phyloP scores from a whole-genome alignment of 1,140 invertebrate species.

The Heliconius hewitsoni region DNA sequence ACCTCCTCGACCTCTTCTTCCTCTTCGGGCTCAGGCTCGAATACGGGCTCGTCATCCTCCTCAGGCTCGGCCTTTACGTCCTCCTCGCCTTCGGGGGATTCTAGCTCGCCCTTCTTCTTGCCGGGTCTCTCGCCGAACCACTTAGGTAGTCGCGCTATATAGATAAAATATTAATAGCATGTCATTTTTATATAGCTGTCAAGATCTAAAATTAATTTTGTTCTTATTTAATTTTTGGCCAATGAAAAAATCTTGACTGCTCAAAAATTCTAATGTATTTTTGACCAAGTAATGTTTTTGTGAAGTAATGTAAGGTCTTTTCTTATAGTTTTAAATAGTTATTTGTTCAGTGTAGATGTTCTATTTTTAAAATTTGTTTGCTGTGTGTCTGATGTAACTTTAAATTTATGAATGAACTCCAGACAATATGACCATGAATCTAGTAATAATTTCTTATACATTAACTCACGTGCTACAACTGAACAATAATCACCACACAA shows the following conservation, averaged over 20 bases:
- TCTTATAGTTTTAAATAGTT: too few species aligned
- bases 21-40: conserved; percentile 86
- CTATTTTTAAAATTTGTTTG: neutral
- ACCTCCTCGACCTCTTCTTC: conserved; percentile 84
- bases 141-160: conserved; percentile 92
- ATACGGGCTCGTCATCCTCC: conserved; percentile 86
- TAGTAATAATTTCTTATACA: neutral
- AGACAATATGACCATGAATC: neutral
- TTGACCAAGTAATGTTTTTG: neutral
- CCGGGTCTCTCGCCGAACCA: conserved; percentile 96
- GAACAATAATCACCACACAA: conserved; percentile 23
- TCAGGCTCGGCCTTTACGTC: conserved; percentile 89
- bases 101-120: conserved; percentile 93
- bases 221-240: neutral
- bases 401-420: neutral
- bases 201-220: neutral
- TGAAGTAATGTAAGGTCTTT: conserved; percentile 38
- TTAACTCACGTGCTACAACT: conserved; percentile 3
- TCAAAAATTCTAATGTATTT: neutral
- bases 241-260: neutral
- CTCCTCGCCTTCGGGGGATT: conserved; percentile 94
- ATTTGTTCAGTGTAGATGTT: conserved; percentile 3
- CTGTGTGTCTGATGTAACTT: neutral
- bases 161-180: neutral
- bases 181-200: neutral